Percentiles rank a stretch among this genome's conserved stretches.
Conservation (phyloP, 2,797 vertebrate genomes). For the Pseudochromis fuscus region DNA sequence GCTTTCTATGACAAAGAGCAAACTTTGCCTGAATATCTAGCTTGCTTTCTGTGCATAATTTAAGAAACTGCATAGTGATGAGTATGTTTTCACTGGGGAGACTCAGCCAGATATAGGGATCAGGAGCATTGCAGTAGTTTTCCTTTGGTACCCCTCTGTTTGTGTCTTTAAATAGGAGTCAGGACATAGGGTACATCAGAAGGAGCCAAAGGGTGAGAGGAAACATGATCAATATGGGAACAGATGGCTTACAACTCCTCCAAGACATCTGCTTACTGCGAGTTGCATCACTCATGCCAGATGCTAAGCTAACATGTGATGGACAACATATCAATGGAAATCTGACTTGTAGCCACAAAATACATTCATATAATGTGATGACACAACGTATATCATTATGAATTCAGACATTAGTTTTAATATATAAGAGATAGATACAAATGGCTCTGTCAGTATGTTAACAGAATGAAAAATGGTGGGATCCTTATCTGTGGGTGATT, state of each 20-base stretch:
- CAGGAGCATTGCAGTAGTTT: constrained; percentile 11
- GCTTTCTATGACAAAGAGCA: no score
- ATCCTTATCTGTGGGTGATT: no score
- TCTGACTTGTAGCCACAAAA: neutral
- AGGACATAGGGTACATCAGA: constrained; percentile 32
- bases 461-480: no score
- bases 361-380: neutral
- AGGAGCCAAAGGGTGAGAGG: constrained; percentile 35
- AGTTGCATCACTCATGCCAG: constrained; percentile 37
- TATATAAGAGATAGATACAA: neutral
- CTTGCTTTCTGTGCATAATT: neutral
- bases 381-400: no score
- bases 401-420: no score
- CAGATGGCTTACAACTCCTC: constrained; percentile 72
- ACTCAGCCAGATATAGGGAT: constrained; percentile 5
- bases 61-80: neutral
- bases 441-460: neutral
- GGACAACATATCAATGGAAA: constrained; percentile 2
- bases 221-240: constrained; percentile 32
- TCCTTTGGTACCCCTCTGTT: neutral
- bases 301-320: constrained; percentile 39
- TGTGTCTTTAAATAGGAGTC: constrained; percentile 17
- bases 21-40: neutral
- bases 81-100: neutral
- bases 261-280: constrained; percentile 65